Evolutionary conservation across 2,888 invertebrate species (phyloP).

Genomic region (Synergus laeviventris): DNA sequence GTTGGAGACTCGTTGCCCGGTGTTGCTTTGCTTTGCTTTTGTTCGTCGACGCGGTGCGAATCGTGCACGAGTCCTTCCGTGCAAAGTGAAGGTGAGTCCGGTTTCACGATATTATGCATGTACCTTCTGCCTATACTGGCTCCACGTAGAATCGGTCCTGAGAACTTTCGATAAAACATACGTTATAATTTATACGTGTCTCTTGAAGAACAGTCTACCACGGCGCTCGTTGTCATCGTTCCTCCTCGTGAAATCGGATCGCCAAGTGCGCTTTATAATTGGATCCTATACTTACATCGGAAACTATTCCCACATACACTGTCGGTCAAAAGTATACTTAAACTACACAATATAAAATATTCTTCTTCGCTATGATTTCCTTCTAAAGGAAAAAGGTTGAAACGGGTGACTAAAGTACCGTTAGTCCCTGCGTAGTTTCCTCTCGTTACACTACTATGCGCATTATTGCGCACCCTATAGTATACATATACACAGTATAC

Average conservation of each 20-base stretch:
- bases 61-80: conserved; percentile 40
- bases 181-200: conserved; percentile 39
- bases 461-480: conserved; percentile 34
- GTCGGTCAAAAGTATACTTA: background rate
- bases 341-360: too few species aligned
- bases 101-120: conserved; percentile 40
- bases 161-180: conserved; percentile 10
- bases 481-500: background rate
- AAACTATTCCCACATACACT: conserved; percentile 24
- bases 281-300: conserved; percentile 8
- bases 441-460: conserved; percentile 30
- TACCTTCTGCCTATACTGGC: conserved; percentile 30
- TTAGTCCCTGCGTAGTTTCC: conserved; percentile 29
- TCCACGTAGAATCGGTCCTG: conserved; percentile 21
- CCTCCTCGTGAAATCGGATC: conserved; percentile 30
- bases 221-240: background rate
- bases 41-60: conserved; percentile 39
- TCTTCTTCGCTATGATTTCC: background rate
- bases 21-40: conserved; percentile 40
- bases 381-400: conserved; percentile 18
- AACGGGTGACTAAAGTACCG: conserved; percentile 34
- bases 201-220: conserved; percentile 23
- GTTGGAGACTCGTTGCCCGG: conserved; percentile 20
- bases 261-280: conserved; percentile 40
- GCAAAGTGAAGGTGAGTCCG: conserved; percentile 37